Evolutionary conservation across 2,113 vertebrate genomes (phyloP), one percentile per base, ranked within the genome.

Genomic region (Chelonoidis abingdonii): DNA sequence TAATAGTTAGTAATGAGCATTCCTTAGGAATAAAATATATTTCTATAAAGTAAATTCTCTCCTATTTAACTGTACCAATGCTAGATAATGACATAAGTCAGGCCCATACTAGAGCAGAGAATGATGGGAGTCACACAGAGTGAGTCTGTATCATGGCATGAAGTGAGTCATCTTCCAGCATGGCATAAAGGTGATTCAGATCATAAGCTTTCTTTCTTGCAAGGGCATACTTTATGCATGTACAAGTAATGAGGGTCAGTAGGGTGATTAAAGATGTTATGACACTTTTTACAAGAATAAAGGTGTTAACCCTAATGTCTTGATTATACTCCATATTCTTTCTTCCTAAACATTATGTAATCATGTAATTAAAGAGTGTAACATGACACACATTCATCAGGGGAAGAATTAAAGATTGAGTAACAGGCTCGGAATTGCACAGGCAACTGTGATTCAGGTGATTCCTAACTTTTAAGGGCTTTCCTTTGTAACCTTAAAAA

Each of bases 181-280:
- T 89, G 89, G 89, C 84, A 83, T 62, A 78, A 78, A 90, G 56
- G 62, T 52, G 72, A 92, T 95, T 97, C 78, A 94, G 5, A n/a
- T 93, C 94, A 75, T 88, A 88, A 89, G 95, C 96, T 95, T 94
- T 95, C 92, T 94, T 93, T 38, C 92, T 93, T 95, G 57, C 90
- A 95, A 97, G 90, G 93, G 84, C 94, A 94, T 88, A 88, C 16
- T 83, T 94, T 97, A 95, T 96, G n/a, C 92, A 95, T 95, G 38
- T 94, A 38, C n/a, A 75, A 91, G 57, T 79, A 86, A 91, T 82
- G 75, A 21, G 93, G 84, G 16, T 79, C 78, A 84, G 78, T 78
- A 35, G 41, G 53, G 13, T 83, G 62, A 78, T 94, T 97, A 93
- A 94, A 93, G 35, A 78, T 92, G 94, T 84, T 92, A 78, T 79